A percentile compares a stretch with the other conserved stretches of the same genome.
phyloP scores from a whole-genome alignment of 2,113 vertebrate species.

The Corythornis cristatus region DNA sequence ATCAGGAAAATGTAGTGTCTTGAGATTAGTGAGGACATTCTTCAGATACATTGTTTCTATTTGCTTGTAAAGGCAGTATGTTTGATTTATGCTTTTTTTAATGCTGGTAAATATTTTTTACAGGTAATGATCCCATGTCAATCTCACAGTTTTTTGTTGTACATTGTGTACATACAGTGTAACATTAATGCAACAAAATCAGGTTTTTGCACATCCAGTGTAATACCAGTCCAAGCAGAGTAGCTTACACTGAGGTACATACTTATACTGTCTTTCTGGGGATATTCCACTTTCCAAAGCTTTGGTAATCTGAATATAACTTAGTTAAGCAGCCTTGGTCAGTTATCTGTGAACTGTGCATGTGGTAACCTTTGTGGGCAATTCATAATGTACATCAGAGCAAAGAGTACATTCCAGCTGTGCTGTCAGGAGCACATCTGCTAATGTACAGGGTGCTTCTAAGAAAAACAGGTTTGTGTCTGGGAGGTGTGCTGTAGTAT shows the following conservation, averaged over 20 bases:
- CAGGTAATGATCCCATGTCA: not conserved
- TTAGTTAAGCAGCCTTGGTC: not conserved
- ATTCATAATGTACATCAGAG: not conserved
- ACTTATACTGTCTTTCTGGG: not conserved
- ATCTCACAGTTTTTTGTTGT: not conserved
- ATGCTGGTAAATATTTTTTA: not conserved
- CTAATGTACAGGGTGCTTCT: not conserved
- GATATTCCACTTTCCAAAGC: not conserved
- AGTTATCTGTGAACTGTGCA: not conserved
- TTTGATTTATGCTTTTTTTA: not conserved
- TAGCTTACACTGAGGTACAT: not conserved
- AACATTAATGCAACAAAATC: not conserved
- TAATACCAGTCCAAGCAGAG: not conserved
- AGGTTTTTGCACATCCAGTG: not conserved
- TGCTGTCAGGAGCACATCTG: not conserved
- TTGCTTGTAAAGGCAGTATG: not conserved
- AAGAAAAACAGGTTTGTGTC: not conserved
- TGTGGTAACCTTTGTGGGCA: not conserved
- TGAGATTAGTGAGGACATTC: not conserved
- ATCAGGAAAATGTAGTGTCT: not conserved
- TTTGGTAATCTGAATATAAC: accelerated
- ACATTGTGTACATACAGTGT: accelerated
- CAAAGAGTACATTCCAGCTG: not conserved
- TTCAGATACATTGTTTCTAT: not conserved
- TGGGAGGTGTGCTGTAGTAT: not conserved